Percentiles rank a stretch among this genome's conserved stretches.
phyloP scores from a whole-genome alignment of 2,797 vertebrate species.

The Linurgus olivaceus region DNA sequence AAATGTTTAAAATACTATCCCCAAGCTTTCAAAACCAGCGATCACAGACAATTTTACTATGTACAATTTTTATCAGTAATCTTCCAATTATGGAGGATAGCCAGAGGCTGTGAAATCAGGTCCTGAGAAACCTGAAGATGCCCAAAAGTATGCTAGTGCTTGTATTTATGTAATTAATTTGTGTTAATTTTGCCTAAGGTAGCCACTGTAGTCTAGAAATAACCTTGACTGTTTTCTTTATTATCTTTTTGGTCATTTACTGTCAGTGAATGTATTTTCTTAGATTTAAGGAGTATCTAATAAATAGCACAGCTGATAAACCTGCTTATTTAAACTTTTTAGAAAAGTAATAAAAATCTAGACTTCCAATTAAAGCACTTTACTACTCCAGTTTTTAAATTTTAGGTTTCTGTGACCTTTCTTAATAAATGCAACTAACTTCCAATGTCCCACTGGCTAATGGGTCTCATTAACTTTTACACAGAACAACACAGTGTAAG shows the following conservation, averaged over 20 bases:
- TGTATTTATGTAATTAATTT: not conserved
- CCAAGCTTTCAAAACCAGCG: not conserved
- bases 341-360: not conserved
- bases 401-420: constrained; percentile 3
- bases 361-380: not conserved
- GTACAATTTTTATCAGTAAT: not conserved
- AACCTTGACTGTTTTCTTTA: not conserved
- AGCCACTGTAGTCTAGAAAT: not conserved
- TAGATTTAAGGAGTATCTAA: not conserved
- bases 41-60: not conserved
- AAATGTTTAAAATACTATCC: not conserved
- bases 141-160: not conserved
- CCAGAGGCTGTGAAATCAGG: not conserved
- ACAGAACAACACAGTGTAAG: not conserved
- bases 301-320: not conserved
- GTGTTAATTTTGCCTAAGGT: not conserved
- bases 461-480: not conserved
- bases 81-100: not conserved
- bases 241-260: not conserved
- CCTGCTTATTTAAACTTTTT: not conserved
- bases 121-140: not conserved
- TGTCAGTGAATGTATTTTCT: not conserved
- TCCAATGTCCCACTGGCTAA: not conserved
- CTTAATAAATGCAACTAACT: not conserved
- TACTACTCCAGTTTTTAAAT: not conserved